Base-by-base conservation (phyloP, 1,140 invertebrate genomes). In the Drosophila kohkoa region DNA sequence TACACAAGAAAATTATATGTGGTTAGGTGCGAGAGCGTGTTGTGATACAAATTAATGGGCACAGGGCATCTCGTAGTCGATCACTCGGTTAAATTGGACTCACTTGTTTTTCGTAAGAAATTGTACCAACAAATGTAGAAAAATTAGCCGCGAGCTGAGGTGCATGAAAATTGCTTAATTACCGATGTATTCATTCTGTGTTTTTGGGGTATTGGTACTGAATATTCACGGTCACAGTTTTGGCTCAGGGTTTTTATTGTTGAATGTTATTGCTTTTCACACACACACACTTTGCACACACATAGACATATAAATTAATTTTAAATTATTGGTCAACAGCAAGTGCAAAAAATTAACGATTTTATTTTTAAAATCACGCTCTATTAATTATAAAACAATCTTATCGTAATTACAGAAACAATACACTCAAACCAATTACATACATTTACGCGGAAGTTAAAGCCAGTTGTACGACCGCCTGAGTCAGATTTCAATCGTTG, bases 141-240 rank as follows among this genome's bases (percentile, higher is more conserved):
- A 38, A 55, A 65, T 48, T 20, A 63, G 28, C 43, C 4, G 72
- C 28, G 28, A 28, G 45, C 82, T 54, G 71, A 57, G 66, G 28
- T 75, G 82, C 79, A 88, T 87, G 69, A 68, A 88, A 82, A 87
- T 87, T 60, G 52, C 83, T 80, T 71, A 77, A 87, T 87, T 85
- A 86, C 68, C 87, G 68, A 77, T 82, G 80, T 71, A 77, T 82
- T 77, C 82, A 45, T 38, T 68, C 20, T 69, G 77, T 80, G 77
- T 88, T 46, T 74, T 85, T 60, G 43, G 41, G 54, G 57, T 59
- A 52, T 73, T 69, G 54, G 57, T 59, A 52, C 68, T 69, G 68
- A 77, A 54, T 62, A 83, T 85, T 83, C 81, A 83, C 74, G 81
- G 81, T 85, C 81, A 77, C 65, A 30, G 55, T 46, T 70, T 80